Evolutionary conservation across 2,888 invertebrate species (phyloP).

Genomic region (Plagodis pulveraria): DNA sequence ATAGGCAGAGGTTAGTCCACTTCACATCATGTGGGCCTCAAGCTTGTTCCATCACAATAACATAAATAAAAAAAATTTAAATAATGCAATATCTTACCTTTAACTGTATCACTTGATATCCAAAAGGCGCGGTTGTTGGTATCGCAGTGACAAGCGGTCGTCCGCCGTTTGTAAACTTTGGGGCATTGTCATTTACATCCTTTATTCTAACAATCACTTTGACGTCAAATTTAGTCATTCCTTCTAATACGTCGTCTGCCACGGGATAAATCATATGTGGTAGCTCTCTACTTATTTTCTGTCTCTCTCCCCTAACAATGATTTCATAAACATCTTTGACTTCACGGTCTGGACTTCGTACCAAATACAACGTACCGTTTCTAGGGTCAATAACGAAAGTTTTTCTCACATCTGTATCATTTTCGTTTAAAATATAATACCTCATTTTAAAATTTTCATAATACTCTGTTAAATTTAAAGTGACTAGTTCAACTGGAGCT

Average conservation of each 20-base stretch:
- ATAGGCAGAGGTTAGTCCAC: too few species aligned
- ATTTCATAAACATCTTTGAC: constrained; percentile 86
- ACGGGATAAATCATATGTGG: constrained; percentile 92
- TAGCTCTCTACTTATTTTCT: constrained; percentile 87
- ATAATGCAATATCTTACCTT: constrained; percentile 85
- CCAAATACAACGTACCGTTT: constrained; percentile 90
- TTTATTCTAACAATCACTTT: constrained; percentile 91
- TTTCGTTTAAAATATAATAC: constrained; percentile 87
- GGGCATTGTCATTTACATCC: constrained; percentile 94
- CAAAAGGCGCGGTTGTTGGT: constrained; percentile 92
- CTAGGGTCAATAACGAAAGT: constrained; percentile 90
- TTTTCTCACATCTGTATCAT: constrained; percentile 83
- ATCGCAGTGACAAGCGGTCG: constrained; percentile 93
- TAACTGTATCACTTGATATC: constrained; percentile 91
- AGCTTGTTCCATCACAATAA: too few species aligned
- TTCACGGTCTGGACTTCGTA: constrained; percentile 91
- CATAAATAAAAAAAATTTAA: too few species aligned
- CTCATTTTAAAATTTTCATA: constrained; percentile 87
- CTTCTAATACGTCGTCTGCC: constrained; percentile 88
- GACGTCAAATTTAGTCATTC: constrained; percentile 90
- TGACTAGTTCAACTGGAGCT: constrained; percentile 90
- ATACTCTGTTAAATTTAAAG: constrained; percentile 90
- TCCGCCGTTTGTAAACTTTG: constrained; percentile 90
- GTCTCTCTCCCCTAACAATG: constrained; percentile 78
- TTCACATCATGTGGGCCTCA: too few species aligned